phyloP scores from a whole-genome alignment of 2,888 invertebrate genomes.

The Cenopis cana region DNA sequence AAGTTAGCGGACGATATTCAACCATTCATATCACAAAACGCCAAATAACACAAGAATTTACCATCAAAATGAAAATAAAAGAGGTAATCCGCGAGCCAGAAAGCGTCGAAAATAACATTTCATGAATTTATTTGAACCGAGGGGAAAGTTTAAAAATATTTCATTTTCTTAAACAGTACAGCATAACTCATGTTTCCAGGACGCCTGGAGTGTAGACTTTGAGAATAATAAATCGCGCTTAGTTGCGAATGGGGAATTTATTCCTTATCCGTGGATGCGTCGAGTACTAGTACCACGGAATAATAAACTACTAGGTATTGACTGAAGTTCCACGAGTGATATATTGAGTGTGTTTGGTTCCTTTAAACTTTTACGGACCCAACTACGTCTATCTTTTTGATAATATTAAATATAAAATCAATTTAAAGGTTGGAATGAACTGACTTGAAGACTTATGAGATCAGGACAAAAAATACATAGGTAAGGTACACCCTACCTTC shows the following conservation, averaged over 20 bases:
- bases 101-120: slow-evolving; percentile 38
- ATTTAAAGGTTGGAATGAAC: neutral
- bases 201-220: slow-evolving; percentile 44
- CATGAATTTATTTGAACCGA: slow-evolving; percentile 38
- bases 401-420: too few species aligned
- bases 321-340: slow-evolving; percentile 26
- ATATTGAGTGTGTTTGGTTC: slow-evolving; percentile 5
- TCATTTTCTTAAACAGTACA: slow-evolving; percentile 45
- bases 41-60: slow-evolving; percentile 8
- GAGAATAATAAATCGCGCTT: slow-evolving; percentile 42
- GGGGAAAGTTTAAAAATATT: slow-evolving; percentile 45
- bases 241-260: slow-evolving; percentile 36
- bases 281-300: slow-evolving; percentile 6
- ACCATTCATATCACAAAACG: neutral
- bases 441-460: too few species aligned
- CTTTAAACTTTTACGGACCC: neutral
- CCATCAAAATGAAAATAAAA: slow-evolving; percentile 26
- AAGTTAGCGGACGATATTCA: slow-evolving; percentile 2
- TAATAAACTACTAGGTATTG: slow-evolving; percentile 32
- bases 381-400: neutral
- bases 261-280: slow-evolving; percentile 25
- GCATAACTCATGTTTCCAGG: slow-evolving; percentile 43
- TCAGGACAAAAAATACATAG: too few species aligned
- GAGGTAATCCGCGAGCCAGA: slow-evolving; percentile 30
- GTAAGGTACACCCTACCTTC: too few species aligned